phyloP scores from a whole-genome alignment of 2,113 vertebrate species.

The Polyodon spathula region DNA sequence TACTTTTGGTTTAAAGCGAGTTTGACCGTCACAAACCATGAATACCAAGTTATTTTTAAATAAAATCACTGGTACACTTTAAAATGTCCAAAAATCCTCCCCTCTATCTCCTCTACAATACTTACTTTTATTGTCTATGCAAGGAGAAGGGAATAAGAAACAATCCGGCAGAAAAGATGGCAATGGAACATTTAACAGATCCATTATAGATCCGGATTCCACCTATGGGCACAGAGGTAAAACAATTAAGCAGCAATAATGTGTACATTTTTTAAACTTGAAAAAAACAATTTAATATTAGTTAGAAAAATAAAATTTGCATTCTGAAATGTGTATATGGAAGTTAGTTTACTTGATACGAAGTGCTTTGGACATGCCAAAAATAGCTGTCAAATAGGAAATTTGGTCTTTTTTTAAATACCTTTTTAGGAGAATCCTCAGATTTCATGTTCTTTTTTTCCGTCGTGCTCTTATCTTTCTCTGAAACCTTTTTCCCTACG shows the following conservation, averaged over 20 bases:
- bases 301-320: too few relatives aligned
- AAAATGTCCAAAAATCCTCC: too few relatives aligned
- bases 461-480: slow-evolving; percentile 5
- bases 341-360: too few relatives aligned
- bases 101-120: neutral
- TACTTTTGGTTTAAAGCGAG: too few relatives aligned
- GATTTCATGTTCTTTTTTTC: slow-evolving; percentile 7
- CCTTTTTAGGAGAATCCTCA: slow-evolving; percentile 35
- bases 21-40: too few relatives aligned
- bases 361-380: too few relatives aligned
- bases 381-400: too few relatives aligned
- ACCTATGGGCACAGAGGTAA: slow-evolving; percentile 24
- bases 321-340: too few relatives aligned
- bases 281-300: too few relatives aligned
- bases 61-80: too few relatives aligned
- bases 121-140: slow-evolving; percentile 59
- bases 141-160: slow-evolving; percentile 40
- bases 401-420: slow-evolving; percentile 25
- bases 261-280: too few relatives aligned
- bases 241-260: neutral
- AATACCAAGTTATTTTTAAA: too few relatives aligned
- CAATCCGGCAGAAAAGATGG: slow-evolving; percentile 54
- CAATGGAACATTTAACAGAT: slow-evolving; percentile 60
- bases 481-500: neutral
- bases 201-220: slow-evolving; percentile 50